A percentile compares a stretch with the other conserved stretches of the same genome.
These are phyloP conservation scores for Colletes latitarsis DNA, from an alignment of 1,140 invertebrate genomes.

Conservation along the genomic window DNA sequence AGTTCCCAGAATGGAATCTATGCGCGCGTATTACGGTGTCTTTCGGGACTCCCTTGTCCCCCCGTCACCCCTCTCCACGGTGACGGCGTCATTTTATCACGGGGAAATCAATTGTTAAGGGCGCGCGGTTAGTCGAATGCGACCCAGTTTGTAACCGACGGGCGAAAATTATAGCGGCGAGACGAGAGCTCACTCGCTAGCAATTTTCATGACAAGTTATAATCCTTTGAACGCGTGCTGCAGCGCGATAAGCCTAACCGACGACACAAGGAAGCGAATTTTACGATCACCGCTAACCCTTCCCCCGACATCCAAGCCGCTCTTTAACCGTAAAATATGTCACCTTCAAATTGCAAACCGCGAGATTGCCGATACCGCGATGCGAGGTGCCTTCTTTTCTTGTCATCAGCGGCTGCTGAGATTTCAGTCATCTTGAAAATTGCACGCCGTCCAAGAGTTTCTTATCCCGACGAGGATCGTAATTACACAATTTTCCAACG, in stretches of 20 bases:
- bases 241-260: constrained; percentile 10
- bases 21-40: background rate
- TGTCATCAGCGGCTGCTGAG: background rate
- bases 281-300: background rate
- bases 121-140: background rate
- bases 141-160: constrained; percentile 6
- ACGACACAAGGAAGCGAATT: constrained; percentile 7
- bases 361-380: background rate
- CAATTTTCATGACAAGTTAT: constrained; percentile 10
- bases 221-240: constrained; percentile 7
- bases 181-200: constrained; percentile 1
- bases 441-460: background rate
- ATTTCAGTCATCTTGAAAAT: background rate
- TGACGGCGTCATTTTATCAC: background rate
- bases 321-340: constrained; percentile 11
- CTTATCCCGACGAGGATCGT: background rate
- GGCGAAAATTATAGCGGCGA: constrained; percentile 2
- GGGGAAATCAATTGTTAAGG: constrained; percentile 22
- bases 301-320: too few relatives aligned
- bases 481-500: background rate
- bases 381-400: background rate
- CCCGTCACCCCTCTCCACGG: background rate
- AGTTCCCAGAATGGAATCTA: constrained; percentile 6
- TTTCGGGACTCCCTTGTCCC: background rate
- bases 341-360: background rate